A percentile compares a stretch with the other conserved stretches of the same genome.
Evolutionary conservation across 1,140 invertebrate species (phyloP).

Genomic region (Andricus grossulariae): DNA sequence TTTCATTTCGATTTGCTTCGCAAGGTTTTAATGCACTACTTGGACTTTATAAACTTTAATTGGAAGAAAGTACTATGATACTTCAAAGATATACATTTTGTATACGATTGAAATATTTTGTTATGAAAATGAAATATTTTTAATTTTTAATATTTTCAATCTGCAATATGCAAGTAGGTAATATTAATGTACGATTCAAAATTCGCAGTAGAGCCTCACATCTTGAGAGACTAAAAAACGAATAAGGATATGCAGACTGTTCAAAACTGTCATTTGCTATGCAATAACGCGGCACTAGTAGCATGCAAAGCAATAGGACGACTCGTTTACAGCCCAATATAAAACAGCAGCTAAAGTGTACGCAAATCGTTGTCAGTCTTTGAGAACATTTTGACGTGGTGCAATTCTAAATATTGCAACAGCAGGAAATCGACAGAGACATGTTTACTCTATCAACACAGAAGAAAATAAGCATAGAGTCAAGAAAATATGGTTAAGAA

Average conservation of each 20-base stretch:
- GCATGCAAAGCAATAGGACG: conserved; percentile 2
- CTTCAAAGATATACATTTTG: too few species aligned
- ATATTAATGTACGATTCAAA: neutral
- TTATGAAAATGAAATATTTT: too few species aligned
- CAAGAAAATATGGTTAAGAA: neutral
- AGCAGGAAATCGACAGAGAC: conserved; percentile 44
- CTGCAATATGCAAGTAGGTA: neutral
- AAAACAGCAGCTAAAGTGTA: neutral
- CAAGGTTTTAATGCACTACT: too few species aligned
- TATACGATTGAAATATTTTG: too few species aligned
- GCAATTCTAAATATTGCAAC: conserved; percentile 45
- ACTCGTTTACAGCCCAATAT: neutral
- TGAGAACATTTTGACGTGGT: conserved; percentile 39
- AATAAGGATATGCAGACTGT: conserved; percentile 44
- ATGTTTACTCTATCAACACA: conserved; percentile 39
- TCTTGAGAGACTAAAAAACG: neutral
- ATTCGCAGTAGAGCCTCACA: neutral
- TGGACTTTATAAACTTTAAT: too few species aligned
- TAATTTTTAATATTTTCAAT: too few species aligned
- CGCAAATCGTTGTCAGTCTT: neutral
- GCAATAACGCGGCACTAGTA: conserved; percentile 54
- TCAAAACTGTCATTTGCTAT: conserved; percentile 48
- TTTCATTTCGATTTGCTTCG: too few species aligned
- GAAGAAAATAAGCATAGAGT: neutral
- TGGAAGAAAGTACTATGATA: too few species aligned